Conservation (phyloP, 2,888 invertebrate species). For the Glaucopsyche alexis region DNA sequence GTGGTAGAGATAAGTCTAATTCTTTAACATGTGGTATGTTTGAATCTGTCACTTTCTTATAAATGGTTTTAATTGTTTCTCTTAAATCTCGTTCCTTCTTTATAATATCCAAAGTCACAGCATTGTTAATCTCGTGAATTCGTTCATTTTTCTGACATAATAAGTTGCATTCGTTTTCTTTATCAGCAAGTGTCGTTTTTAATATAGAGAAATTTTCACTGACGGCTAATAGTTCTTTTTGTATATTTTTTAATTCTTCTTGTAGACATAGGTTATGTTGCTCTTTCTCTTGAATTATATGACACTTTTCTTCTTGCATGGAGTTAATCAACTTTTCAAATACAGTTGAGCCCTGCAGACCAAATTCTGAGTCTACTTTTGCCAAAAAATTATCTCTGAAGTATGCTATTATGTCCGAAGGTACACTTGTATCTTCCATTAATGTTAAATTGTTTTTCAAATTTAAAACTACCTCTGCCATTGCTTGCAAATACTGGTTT, state of each 20-base stretch:
- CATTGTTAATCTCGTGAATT: slow-evolving; percentile 60
- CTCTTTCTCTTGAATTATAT: slow-evolving; percentile 46
- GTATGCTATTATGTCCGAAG: slow-evolving; percentile 42
- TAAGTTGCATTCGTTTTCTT: slow-evolving; percentile 57
- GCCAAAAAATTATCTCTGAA: slow-evolving; percentile 56
- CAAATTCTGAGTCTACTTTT: slow-evolving; percentile 55
- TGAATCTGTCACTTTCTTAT: slow-evolving; percentile 48
- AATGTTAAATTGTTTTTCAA: slow-evolving; percentile 49
- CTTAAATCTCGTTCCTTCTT: slow-evolving; percentile 55
- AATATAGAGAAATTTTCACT: slow-evolving; percentile 51
- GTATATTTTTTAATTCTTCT: slow-evolving; percentile 47
- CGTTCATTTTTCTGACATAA: slow-evolving; percentile 58
- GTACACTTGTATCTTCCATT: slow-evolving; percentile 41
- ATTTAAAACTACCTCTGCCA: slow-evolving; percentile 47
- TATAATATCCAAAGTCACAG: slow-evolving; percentile 63
- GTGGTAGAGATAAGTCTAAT: slow-evolving; percentile 47
- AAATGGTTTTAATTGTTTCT: slow-evolving; percentile 50
- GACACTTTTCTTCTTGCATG: slow-evolving; percentile 49
- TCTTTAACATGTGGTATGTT: slow-evolving; percentile 48
- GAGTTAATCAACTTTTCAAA: slow-evolving; percentile 53
- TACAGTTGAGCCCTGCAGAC: slow-evolving; percentile 46
- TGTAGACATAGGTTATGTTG: slow-evolving; percentile 49
- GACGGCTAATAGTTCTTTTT: slow-evolving; percentile 49
- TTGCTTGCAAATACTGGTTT: slow-evolving; percentile 44
- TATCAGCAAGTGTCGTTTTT: slow-evolving; percentile 52